phyloP scores from a whole-genome alignment of 2,797 vertebrate genomes.

The Halcyon chelicuti region DNA sequence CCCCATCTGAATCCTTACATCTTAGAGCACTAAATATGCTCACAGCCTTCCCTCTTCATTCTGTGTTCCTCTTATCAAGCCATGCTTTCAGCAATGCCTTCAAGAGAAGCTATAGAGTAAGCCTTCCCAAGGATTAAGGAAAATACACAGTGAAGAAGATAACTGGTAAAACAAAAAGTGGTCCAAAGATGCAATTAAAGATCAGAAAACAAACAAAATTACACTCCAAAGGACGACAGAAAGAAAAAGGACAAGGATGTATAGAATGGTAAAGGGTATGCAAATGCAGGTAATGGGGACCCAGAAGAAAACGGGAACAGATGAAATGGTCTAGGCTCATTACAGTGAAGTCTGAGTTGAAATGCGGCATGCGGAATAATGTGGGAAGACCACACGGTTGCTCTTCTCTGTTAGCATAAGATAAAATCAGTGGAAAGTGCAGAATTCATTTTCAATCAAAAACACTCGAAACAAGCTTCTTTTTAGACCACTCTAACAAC shows the following conservation, averaged over 20 bases:
- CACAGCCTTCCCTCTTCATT: neutral
- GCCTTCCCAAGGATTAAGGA: neutral
- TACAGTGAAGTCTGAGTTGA: neutral
- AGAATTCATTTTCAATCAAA: neutral
- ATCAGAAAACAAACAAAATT: neutral
- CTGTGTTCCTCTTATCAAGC: neutral
- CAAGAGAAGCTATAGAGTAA: neutral
- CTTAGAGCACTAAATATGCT: neutral
- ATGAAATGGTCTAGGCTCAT: neutral
- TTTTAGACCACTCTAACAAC: neutral
- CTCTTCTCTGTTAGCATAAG: neutral
- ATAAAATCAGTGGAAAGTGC: neutral
- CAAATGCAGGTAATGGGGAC: neutral
- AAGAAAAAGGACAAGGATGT: neutral
- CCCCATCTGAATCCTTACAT: neutral
- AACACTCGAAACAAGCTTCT: neutral
- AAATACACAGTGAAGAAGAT: neutral
- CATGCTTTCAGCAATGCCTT: rapidly evolving
- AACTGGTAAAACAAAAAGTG: neutral
- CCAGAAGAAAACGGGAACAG: neutral
- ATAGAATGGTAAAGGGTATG: neutral
- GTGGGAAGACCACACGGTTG: neutral
- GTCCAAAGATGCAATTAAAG: neutral
- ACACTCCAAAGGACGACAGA: neutral
- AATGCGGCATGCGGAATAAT: neutral